Evolutionary conservation across 2,888 invertebrate genomes (phyloP).

Genomic region (Drosophila cognata): DNA sequence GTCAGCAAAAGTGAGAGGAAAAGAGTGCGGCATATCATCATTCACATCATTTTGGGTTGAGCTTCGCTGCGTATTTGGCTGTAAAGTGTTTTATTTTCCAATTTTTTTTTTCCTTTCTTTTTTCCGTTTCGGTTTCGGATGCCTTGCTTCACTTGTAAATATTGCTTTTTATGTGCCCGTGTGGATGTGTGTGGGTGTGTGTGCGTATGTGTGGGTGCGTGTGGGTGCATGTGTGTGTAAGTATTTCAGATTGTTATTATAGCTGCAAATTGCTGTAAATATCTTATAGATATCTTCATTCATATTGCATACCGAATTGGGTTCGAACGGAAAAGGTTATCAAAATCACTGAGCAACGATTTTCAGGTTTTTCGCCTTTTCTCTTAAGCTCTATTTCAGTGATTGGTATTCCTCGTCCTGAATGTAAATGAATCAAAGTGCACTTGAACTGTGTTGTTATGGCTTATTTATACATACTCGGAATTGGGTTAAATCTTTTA

Average conservation of each 20-base stretch:
- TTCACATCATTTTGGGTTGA: constrained; percentile 55
- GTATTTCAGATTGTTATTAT: constrained; percentile 50
- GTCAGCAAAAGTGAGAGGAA: not conserved
- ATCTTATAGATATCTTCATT: constrained; percentile 47
- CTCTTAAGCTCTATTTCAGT: constrained; percentile 1
- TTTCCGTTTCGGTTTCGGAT: constrained; percentile 13
- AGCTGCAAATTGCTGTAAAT: constrained; percentile 57
- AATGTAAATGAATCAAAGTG: constrained; percentile 32
- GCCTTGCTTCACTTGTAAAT: constrained; percentile 17
- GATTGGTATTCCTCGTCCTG: constrained; percentile 22
- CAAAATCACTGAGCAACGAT: constrained; percentile 30
- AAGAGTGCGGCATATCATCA: constrained; percentile 30
- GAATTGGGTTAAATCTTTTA: not conserved
- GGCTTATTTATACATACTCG: not conserved
- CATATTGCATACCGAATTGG: constrained; percentile 51
- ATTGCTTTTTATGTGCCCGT: constrained; percentile 9
- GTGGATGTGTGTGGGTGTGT: not conserved
- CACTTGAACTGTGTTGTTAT: constrained; percentile 6
- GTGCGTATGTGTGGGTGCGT: not conserved
- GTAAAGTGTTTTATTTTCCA: constrained; percentile 67
- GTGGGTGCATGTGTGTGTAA: not conserved
- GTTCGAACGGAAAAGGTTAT: constrained; percentile 11
- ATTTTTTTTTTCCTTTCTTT: constrained; percentile 21
- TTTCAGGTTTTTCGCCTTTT: not conserved
- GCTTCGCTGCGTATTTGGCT: constrained; percentile 35